Base-by-base conservation (phyloP, 2,113 vertebrate genomes). In the Tetrao urogallus region DNA sequence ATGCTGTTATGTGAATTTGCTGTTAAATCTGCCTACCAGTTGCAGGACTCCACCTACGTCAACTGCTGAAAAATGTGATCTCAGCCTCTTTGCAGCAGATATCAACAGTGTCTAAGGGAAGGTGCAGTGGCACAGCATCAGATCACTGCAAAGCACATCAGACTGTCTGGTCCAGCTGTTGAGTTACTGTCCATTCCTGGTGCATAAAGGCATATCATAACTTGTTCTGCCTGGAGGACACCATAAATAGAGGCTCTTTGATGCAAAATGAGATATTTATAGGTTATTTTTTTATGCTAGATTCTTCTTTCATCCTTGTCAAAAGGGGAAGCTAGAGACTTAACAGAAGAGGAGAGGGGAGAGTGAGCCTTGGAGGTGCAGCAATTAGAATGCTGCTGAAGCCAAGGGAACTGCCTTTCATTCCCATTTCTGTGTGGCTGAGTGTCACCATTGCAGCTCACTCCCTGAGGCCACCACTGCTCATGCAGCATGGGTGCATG, bases 381-480 rank as follows among this genome's bases (percentile, higher is more conserved):
- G 64, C 38, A 67, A 2, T 27, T 30, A 40, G 73, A 75, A 15
- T 25, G 14, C 19, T 72, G 45, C 66, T 0, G 0, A 79, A 87
- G 54, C 10, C 66, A 70, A 40, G 65, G 58, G 54, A 72, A 13
- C 22, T 69, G 63, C 50, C 81, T 76, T 67, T 30, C 32, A 2
- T 16, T 47, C 34, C 47, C n/a, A 6, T 38, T 78, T 27, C 57
- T 43, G 3, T 0, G 0, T 0, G 2, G 17, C 0, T 0, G 4
- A 65, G 15, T 0, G 0, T 28, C 60, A 36, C 27, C 8, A 1
- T 21, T n/a, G 27, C 27, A 47, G 30, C n/a, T 57, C 27, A 81
- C 16, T 83, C 12, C 12, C 10, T 0, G 0, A 30, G 57, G 72
- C 72, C 43, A 30, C 19, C 16, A 0, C 0, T 42, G 40, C 32